Percentiles rank a stretch among this genome's conserved stretches.
Evolutionary conservation across 2,113 vertebrate species (phyloP).

Genomic region (Platysternon megacephalum): DNA sequence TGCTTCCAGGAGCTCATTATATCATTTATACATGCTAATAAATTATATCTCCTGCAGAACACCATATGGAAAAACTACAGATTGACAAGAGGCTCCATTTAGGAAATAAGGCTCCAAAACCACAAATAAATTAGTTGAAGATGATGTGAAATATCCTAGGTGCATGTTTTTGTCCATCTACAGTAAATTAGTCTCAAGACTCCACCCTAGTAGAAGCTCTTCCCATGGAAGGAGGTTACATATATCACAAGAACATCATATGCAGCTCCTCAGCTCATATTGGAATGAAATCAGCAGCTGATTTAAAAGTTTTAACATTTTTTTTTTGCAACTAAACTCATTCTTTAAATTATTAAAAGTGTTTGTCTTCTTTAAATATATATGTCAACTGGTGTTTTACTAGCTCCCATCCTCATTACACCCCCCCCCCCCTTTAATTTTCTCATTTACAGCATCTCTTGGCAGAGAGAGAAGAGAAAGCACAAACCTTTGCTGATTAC

Average conservation of each 20-base stretch:
- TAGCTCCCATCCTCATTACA: conserved; percentile 9
- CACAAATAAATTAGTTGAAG: not conserved
- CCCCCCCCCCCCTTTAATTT: conserved; percentile 53
- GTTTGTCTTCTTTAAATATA: conserved; percentile 44
- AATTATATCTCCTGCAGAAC: not conserved
- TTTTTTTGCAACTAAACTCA: not conserved
- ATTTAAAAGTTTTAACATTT: not conserved
- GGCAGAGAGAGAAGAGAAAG: conserved; percentile 56
- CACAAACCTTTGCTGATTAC: conserved; percentile 63
- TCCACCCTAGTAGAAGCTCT: not conserved
- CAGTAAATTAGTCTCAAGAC: conserved; percentile 25
- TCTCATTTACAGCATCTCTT: conserved; percentile 67
- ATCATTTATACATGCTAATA: not conserved
- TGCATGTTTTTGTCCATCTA: not conserved
- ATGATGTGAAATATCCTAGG: not conserved
- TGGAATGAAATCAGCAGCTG: not conserved
- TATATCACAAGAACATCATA: not conserved
- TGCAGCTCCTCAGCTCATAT: not conserved
- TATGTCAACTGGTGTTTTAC: conserved; percentile 48
- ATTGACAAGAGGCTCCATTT: not conserved
- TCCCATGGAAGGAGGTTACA: not conserved
- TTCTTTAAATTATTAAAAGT: conserved; percentile 34
- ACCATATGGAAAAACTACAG: not conserved
- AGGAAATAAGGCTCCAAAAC: conserved; percentile 9
- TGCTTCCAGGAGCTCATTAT: conserved; percentile 18